Conservation (phyloP, 2,888 invertebrate genomes). For the Agrotis exclamationis region DNA sequence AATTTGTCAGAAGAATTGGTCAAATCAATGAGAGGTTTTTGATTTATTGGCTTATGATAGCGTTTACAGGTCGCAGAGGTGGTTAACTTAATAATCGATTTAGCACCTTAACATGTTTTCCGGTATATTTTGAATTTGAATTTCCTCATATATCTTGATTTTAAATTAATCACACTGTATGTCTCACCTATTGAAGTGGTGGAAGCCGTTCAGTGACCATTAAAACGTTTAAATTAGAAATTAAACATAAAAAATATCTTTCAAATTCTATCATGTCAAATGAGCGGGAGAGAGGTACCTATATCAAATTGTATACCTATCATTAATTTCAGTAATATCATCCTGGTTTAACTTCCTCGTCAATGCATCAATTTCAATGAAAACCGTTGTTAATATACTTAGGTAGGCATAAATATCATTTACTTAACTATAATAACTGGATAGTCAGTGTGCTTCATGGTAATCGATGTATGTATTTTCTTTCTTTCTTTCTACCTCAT, state of each 20-base stretch:
- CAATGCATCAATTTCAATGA: neutral
- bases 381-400: neutral
- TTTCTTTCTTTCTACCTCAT: no score
- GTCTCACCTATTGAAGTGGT: no score
- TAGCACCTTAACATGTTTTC: neutral
- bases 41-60: constrained; percentile 5
- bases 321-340: neutral
- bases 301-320: neutral
- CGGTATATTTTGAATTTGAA: no score
- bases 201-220: no score
- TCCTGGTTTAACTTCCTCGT: neutral
- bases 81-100: constrained; percentile 5
- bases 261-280: neutral
- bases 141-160: no score
- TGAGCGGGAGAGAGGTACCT: no score
- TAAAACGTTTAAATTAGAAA: neutral
- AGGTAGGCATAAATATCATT: neutral
- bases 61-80: neutral
- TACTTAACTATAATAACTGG: no score
- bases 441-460: no score
- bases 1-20: constrained; percentile 13
- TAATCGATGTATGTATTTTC: no score
- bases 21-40: constrained; percentile 9
- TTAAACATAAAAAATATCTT: no score
- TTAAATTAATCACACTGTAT: no score